Conservation (phyloP, 2,113 vertebrate species). For the Scophthalmus maximus region DNA sequence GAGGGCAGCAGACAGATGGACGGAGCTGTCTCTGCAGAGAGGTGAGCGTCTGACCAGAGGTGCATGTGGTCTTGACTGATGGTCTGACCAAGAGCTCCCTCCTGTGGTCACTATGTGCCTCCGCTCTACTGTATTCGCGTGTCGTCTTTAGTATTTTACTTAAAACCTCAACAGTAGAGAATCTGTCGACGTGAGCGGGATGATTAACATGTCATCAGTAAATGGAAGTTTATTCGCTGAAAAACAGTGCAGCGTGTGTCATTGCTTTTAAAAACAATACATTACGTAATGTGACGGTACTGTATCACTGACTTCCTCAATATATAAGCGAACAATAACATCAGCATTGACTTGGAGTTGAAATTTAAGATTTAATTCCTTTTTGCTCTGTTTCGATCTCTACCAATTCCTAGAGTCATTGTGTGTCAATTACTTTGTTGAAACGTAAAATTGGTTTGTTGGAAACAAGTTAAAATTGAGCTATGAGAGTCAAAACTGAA, state of each 20-base stretch:
- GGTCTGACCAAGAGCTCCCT: slow-evolving; percentile 21
- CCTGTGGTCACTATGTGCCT: slow-evolving; percentile 21
- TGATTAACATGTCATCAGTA: not conserved
- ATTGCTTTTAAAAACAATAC: not conserved
- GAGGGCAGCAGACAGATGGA: slow-evolving; percentile 30
- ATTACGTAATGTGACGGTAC: not conserved
- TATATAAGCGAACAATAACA: too few species aligned
- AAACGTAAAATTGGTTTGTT: not conserved
- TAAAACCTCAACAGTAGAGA: too few species aligned
- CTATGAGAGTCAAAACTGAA: too few species aligned
- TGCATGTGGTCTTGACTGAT: not conserved
- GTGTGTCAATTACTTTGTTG: not conserved
- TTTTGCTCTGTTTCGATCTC: not conserved
- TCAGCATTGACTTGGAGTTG: too few species aligned
- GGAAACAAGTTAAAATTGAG: not conserved
- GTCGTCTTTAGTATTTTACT: too few species aligned
- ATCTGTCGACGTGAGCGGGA: not conserved
- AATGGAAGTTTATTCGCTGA: not conserved
- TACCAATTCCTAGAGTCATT: not conserved
- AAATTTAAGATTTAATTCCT: not conserved
- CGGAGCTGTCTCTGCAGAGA: not conserved
- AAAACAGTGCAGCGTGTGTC: not conserved
- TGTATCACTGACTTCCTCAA: too few species aligned
- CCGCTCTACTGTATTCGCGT: too few species aligned
- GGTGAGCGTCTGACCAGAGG: not conserved